Conservation (phyloP, 2,888 invertebrate genomes). For the Phlogophora meticulosa region DNA sequence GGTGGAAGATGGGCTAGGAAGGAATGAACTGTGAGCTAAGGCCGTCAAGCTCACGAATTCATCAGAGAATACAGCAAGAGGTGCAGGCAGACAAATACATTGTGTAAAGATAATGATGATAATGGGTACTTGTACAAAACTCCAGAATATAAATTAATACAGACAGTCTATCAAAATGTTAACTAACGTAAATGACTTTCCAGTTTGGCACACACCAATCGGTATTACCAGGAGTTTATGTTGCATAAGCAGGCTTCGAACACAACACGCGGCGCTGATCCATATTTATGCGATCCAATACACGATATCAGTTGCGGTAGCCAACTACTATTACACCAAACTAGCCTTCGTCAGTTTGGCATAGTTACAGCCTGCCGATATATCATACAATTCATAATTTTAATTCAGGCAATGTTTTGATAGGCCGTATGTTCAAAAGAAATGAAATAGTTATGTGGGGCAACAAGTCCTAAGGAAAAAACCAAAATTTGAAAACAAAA, state of each 20-base stretch:
- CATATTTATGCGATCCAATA: slow-evolving; percentile 70
- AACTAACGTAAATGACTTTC: slow-evolving; percentile 7
- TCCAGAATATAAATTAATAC: not conserved
- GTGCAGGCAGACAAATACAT: not conserved
- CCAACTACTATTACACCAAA: slow-evolving; percentile 18
- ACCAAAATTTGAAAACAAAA: not conserved
- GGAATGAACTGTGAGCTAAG: too few relatives aligned
- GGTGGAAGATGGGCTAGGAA: too few relatives aligned
- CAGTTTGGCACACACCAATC: slow-evolving; percentile 16
- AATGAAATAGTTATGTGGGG: not conserved
- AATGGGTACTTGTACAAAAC: not conserved
- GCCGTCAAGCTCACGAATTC: too few relatives aligned
- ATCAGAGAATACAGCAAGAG: too few relatives aligned
- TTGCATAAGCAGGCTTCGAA: slow-evolving; percentile 35
- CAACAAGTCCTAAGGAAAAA: not conserved
- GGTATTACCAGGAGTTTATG: slow-evolving; percentile 48
- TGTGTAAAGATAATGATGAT: too few relatives aligned
- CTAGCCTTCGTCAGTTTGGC: slow-evolving; percentile 3
- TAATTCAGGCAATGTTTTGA: not conserved
- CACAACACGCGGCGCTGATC: slow-evolving; percentile 41
- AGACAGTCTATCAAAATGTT: slow-evolving; percentile 6
- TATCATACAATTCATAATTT: not conserved
- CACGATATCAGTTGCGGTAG: slow-evolving; percentile 46
- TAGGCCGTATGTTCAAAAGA: not conserved
- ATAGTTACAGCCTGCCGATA: not conserved